Percentiles rank a stretch among this genome's conserved stretches.
Evolutionary conservation across 2,888 invertebrate species (phyloP).

Genomic region (Amiota communis): DNA sequence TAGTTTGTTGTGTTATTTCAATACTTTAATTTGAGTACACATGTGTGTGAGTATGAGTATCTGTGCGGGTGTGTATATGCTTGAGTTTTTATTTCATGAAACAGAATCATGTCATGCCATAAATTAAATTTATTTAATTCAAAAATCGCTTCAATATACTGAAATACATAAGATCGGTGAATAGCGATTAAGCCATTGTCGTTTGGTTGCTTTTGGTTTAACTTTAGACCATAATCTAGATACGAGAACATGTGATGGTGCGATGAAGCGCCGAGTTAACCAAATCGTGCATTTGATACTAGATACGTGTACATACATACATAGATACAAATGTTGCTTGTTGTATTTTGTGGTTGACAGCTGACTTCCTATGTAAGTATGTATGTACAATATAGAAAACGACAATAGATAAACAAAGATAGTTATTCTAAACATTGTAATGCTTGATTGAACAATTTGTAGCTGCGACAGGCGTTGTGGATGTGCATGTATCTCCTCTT

Average conservation of each 20-base stretch:
- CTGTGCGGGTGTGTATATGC: not conserved
- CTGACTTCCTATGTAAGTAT: conserved; percentile 4
- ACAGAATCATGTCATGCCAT: conserved; percentile 54
- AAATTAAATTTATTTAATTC: conserved; percentile 60
- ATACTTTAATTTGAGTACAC: not conserved
- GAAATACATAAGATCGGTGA: conserved; percentile 57
- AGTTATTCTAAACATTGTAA: conserved; percentile 24
- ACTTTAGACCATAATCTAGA: conserved; percentile 11
- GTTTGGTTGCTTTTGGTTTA: conserved; percentile 11
- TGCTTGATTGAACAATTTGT: conserved; percentile 26
- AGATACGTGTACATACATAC: not conserved
- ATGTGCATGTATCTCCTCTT: no score
- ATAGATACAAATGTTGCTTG: not conserved
- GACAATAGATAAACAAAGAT: conserved; percentile 14
- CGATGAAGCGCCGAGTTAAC: not conserved
- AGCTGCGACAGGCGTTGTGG: not conserved
- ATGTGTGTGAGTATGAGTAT: not conserved
- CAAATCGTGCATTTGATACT: not conserved
- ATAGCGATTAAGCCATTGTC: conserved; percentile 49
- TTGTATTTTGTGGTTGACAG: conserved; percentile 4
- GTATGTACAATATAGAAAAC: not conserved
- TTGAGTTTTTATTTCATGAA: conserved; percentile 55
- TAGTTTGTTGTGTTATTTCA: not conserved
- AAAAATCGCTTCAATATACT: no score
- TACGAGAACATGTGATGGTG: not conserved